Evolutionary conservation across 2,888 invertebrate genomes (phyloP).

Genomic region (Zaprionus obscuricornis): DNA sequence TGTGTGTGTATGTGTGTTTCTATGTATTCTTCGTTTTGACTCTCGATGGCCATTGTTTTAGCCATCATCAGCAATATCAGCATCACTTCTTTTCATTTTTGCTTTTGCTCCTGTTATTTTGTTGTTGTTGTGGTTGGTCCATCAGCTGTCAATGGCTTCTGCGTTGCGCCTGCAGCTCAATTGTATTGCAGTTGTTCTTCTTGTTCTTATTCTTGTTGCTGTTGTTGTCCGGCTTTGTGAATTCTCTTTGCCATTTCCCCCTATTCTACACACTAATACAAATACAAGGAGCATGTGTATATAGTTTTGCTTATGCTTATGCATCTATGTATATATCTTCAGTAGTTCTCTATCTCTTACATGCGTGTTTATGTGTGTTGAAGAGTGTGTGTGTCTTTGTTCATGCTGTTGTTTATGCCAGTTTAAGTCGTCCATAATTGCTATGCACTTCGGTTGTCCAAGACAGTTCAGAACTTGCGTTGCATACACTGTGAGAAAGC

Average conservation of each 20-base stretch:
- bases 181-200: background rate
- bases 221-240: constrained; percentile 30
- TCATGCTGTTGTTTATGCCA: constrained; percentile 48
- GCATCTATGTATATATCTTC: no score
- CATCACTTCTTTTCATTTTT: constrained; percentile 16
- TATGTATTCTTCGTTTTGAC: constrained; percentile 21
- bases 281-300: background rate
- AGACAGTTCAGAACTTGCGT: constrained; percentile 19
- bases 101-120: constrained; percentile 15
- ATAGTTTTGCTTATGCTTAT: no score
- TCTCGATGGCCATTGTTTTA: constrained; percentile 54
- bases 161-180: constrained; percentile 32
- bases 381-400: constrained; percentile 24
- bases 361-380: background rate
- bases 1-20: constrained; percentile 39
- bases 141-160: constrained; percentile 59
- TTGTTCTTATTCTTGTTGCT: no score
- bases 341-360: no score
- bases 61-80: constrained; percentile 57
- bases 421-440: constrained; percentile 55
- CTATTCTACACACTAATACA: background rate
- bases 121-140: constrained; percentile 40
- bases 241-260: constrained; percentile 23
- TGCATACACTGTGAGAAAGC: constrained; percentile 42
- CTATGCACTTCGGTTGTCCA: constrained; percentile 45